Evolutionary conservation across 2,113 vertebrate species (phyloP).

Genomic region (Anguilla rostrata): DNA sequence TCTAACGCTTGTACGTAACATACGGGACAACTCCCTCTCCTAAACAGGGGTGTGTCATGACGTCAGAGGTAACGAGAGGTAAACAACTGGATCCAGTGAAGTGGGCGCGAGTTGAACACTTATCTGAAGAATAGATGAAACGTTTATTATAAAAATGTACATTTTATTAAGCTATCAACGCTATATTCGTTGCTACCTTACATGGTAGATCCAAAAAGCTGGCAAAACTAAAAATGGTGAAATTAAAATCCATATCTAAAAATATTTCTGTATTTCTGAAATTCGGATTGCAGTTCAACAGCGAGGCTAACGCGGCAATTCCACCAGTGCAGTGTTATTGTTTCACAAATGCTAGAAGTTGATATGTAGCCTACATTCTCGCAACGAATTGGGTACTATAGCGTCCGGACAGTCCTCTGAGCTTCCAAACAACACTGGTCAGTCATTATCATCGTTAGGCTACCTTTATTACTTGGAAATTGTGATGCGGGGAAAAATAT

Average conservation of each 20-base stretch:
- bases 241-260: not conserved
- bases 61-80: slow-evolving; percentile 52
- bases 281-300: not conserved
- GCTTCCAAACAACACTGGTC: too few species aligned
- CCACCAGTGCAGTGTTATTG: not conserved
- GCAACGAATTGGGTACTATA: not conserved
- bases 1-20: slow-evolving; percentile 32
- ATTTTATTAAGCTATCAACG: not conserved
- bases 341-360: not conserved
- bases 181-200: not conserved
- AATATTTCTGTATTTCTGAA: not conserved
- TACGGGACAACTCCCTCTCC: slow-evolving; percentile 37
- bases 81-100: slow-evolving; percentile 50
- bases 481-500: too few species aligned
- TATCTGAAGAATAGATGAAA: not conserved
- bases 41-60: slow-evolving; percentile 76
- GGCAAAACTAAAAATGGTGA: not conserved
- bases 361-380: too few species aligned
- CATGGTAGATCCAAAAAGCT: not conserved
- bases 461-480: too few species aligned
- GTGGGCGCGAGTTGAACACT: slow-evolving; percentile 11
- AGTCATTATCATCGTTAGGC: too few species aligned
- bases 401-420: not conserved
- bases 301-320: not conserved
- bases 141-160: not conserved